These are phyloP conservation scores for Phrynocephalus guinanensis DNA, from an alignment of 2,797 vertebrate genomes.

Conservation along the genomic window DNA sequence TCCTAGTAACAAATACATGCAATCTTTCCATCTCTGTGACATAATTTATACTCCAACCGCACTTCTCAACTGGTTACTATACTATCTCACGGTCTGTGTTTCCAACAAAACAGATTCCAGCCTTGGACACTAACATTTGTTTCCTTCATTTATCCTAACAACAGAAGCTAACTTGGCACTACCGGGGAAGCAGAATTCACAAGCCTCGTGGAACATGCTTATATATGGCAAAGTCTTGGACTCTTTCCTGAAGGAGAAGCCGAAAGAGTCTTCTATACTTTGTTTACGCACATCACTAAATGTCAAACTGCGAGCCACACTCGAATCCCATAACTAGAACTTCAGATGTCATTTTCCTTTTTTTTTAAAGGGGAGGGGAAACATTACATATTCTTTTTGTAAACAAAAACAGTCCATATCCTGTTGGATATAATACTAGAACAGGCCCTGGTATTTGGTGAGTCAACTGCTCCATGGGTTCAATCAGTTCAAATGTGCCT, in stretches of 20 bases:
- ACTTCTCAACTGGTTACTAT: slow-evolving; percentile 41
- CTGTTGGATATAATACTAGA: too few relatives aligned
- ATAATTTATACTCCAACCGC: not conserved
- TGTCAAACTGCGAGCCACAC: not conserved
- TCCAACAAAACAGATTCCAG: slow-evolving; percentile 52
- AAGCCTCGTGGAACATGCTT: slow-evolving; percentile 37
- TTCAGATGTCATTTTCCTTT: not conserved
- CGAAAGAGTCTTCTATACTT: not conserved
- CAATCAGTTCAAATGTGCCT: too few relatives aligned
- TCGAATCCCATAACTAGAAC: not conserved
- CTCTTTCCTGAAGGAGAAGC: not conserved
- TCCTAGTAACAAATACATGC: slow-evolving; percentile 35
- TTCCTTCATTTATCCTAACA: slow-evolving; percentile 54
- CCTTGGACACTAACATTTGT: slow-evolving; percentile 39
- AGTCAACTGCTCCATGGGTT: too few relatives aligned
- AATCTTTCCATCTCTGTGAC: not conserved
- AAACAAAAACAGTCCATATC: too few relatives aligned
- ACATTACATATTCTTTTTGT: not conserved
- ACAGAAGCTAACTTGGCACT: slow-evolving; percentile 46
- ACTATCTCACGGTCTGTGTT: slow-evolving; percentile 52
- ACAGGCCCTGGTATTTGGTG: too few relatives aligned
- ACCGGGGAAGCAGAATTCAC: slow-evolving; percentile 40
- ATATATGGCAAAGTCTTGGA: slow-evolving; percentile 24
- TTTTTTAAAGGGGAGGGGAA: not conserved
- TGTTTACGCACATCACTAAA: not conserved